Conservation (phyloP, 2,113 vertebrate species). For the Agapornis roseicollis region DNA sequence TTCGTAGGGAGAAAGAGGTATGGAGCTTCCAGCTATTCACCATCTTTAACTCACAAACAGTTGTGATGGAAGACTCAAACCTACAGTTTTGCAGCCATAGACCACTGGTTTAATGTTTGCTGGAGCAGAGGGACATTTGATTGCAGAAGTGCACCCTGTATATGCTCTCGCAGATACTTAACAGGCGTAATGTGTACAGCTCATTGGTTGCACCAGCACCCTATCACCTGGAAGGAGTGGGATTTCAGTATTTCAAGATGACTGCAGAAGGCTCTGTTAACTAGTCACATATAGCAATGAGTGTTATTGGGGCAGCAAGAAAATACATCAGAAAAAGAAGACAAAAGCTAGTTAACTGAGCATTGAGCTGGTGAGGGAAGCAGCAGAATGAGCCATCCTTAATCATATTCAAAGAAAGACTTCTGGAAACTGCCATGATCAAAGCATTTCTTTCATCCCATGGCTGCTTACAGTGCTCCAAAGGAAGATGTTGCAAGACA, state of each 20-base stretch:
- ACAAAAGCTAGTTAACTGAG: not conserved
- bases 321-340: not conserved
- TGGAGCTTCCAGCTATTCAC: not conserved
- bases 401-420: not conserved
- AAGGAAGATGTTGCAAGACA: not conserved
- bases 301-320: not conserved
- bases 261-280: not conserved
- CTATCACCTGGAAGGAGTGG: accelerated
- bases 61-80: not conserved
- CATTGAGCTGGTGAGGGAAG: not conserved
- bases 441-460: not conserved
- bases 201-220: not conserved
- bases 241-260: not conserved
- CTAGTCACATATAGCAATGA: not conserved
- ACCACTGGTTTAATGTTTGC: not conserved
- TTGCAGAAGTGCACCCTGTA: not conserved
- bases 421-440: not conserved
- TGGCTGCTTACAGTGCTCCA: not conserved
- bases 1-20: not conserved
- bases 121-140: not conserved
- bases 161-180: not conserved
- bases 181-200: not conserved
- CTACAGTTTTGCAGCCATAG: not conserved
- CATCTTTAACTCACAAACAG: not conserved
- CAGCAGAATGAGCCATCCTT: not conserved